Conservation (phyloP, 2,113 vertebrate species). For the Vombatus ursinus region DNA sequence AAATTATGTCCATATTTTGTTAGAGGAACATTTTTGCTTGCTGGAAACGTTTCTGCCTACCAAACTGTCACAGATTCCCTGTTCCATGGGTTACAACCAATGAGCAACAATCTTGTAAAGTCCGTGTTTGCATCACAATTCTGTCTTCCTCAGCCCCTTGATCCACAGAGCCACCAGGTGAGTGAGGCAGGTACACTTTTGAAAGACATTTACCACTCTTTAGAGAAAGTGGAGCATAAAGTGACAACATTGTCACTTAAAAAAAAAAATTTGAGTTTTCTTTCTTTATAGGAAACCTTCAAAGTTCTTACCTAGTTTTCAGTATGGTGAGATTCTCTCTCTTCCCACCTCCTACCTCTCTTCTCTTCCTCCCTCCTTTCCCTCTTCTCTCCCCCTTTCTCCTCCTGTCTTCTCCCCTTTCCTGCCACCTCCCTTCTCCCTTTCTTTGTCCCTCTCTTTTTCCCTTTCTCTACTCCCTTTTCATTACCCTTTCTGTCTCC, state of each 20-base stretch:
- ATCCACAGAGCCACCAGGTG: slow-evolving; percentile 78
- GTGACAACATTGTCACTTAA: not conserved
- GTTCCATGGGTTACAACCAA: slow-evolving; percentile 71
- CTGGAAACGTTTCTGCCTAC: slow-evolving; percentile 80
- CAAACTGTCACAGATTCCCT: slow-evolving; percentile 82
- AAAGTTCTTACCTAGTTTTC: no score
- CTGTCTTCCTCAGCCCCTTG: slow-evolving; percentile 80
- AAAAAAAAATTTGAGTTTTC: not conserved
- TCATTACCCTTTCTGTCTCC: no score
- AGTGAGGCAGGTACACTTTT: not conserved
- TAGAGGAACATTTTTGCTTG: slow-evolving; percentile 82
- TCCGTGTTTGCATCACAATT: slow-evolving; percentile 78
- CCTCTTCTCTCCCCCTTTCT: not conserved
- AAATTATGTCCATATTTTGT: slow-evolving; percentile 38
- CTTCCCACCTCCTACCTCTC: not conserved
- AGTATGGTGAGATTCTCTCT: not conserved
- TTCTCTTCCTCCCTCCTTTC: not conserved
- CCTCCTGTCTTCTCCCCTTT: not conserved
- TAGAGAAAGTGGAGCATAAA: not conserved
- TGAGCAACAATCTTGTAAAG: slow-evolving; percentile 73
- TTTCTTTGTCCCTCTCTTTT: not conserved
- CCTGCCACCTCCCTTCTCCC: no score
- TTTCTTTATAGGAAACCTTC: not conserved
- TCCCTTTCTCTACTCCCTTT: not conserved
- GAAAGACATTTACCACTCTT: not conserved